Evolutionary conservation across 2,888 invertebrate genomes (phyloP), one percentile per base, ranked within the genome.

Genomic region (Axea sp.): DNA sequence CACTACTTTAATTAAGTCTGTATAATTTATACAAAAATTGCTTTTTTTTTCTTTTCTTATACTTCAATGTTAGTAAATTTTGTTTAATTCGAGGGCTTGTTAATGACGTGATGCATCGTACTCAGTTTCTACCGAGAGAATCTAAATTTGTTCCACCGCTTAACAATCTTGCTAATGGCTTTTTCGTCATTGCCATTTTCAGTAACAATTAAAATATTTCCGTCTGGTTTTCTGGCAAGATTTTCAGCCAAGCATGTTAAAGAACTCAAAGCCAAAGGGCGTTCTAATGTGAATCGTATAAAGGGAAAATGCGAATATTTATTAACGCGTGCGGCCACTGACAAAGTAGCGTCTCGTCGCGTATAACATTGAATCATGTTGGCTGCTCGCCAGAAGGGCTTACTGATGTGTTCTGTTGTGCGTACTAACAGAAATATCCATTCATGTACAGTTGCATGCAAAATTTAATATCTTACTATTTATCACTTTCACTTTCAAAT

Each of bases 371-470:
- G 80, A 79, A 80, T 78, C 77, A 72, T 24, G 59, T 49, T 82
- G 83, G 83, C 80, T 68, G 65, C 57, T 65, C 68, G 83, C 83
- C 83, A 83, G 75, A 76, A 77, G 74, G 55, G 45, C 53, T 73
- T 72, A 73, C n/a, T n/a, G 59, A 73, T 62, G 75, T 30, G 28
- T 72, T 59, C 67, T 55, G 65, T 75, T 75, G 78, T 72, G 67
- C 53, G 62, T 73, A 76, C 73, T 60, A 60, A 74, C 75, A 75
- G 62, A 53, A 76, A 76, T 75, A 75, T 72, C 74, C 77, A 79
- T 81, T 80, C 78, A 80, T 51, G 60, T 57, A 72, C 67, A 74
- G 68, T 68, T 60, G 47, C 62, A 28, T 11, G 31, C 73, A 73
- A 73, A 73, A 68, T 60, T 67, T 60, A 53, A 65, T 51, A 51